phyloP scores from a whole-genome alignment of 2,113 vertebrate species.

The Stegostoma tigrinum region DNA sequence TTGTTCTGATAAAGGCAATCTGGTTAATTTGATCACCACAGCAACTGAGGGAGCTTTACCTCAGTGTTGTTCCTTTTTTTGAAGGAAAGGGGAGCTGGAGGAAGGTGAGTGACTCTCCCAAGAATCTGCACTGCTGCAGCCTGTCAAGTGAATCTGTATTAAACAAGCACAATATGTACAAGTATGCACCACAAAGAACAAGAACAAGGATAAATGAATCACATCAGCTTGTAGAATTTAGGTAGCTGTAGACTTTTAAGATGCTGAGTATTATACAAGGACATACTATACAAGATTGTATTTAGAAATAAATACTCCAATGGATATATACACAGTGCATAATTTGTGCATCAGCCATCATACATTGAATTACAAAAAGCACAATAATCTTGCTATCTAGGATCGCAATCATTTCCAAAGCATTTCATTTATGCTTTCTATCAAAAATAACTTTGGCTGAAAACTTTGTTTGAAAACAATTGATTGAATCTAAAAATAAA shows the following conservation, averaged over 20 bases:
- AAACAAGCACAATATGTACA: not conserved
- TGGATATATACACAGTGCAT: not conserved
- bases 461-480: no score
- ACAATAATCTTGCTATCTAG: not conserved
- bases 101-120: not conserved
- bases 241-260: not conserved
- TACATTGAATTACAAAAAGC: not conserved
- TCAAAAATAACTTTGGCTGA: no score
- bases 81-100: not conserved
- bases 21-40: not conserved
- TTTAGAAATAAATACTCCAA: not conserved
- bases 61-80: not conserved
- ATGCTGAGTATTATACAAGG: not conserved
- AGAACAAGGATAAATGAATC: not conserved
- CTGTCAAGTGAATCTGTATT: not conserved
- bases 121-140: not conserved
- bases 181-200: not conserved
- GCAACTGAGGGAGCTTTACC: not conserved
- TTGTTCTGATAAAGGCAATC: not conserved
- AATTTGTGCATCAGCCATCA: not conserved
- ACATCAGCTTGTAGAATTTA: not conserved
- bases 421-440: no score
- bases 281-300: not conserved
- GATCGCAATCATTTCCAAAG: not conserved
- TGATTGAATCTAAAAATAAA: no score